Conservation (phyloP, 2,888 invertebrate species). For the Tipula unca region DNA sequence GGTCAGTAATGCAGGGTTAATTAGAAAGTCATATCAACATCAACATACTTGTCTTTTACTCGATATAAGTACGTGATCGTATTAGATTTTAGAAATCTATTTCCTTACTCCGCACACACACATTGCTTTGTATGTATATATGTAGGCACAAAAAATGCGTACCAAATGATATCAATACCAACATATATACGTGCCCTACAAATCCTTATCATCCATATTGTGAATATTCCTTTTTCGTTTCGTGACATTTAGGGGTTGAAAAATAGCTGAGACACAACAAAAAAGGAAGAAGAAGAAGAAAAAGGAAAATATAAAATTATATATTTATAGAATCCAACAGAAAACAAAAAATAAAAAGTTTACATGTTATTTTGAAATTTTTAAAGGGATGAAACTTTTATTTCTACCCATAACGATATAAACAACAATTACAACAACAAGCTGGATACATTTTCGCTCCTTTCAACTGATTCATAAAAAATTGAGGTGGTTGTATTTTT, state of each 20-base stretch:
- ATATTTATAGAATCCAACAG: background rate
- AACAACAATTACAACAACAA: background rate
- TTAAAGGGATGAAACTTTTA: background rate
- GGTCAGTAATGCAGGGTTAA: too few species aligned
- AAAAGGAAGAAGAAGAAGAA: background rate
- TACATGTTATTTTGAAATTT: background rate
- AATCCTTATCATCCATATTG: background rate
- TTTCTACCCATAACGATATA: background rate
- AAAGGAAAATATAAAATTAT: slow-evolving; percentile 1
- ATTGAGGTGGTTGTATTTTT: background rate
- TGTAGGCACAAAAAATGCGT: too few species aligned
- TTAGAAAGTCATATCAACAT: too few species aligned
- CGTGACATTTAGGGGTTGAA: slow-evolving; percentile 4
- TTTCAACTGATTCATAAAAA: slow-evolving; percentile 3
- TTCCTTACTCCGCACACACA: too few species aligned
- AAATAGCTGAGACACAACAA: slow-evolving; percentile 14
- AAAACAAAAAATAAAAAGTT: background rate
- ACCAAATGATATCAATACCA: too few species aligned
- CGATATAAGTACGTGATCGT: too few species aligned
- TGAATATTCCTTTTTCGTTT: background rate
- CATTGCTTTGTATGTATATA: too few species aligned
- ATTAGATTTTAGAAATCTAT: too few species aligned
- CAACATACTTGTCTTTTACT: too few species aligned
- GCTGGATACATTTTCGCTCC: background rate
- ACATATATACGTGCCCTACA: too few species aligned